phyloP scores from a whole-genome alignment of 2,113 vertebrate species.

The Pseudois nayaur region DNA sequence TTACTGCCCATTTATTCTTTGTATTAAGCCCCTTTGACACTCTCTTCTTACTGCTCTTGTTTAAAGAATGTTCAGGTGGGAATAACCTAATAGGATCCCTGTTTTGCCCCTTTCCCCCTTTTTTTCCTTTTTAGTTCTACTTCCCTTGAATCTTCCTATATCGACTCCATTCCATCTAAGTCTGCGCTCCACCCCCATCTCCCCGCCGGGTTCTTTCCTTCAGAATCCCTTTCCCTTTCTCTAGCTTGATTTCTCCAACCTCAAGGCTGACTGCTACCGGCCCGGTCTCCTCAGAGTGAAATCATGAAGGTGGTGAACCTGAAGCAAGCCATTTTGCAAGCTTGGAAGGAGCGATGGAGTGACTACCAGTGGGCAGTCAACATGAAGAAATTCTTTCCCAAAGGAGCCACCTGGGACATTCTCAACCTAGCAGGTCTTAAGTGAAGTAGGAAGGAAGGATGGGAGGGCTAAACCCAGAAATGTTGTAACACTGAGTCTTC shows the following conservation, averaged over 20 bases:
- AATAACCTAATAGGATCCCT: not conserved
- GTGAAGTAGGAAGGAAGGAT: not conserved
- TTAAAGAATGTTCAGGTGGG: not conserved
- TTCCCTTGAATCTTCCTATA: not conserved
- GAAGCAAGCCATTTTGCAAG: slow-evolving; percentile 97
- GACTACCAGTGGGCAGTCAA: slow-evolving; percentile 98
- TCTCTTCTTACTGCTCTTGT: not conserved
- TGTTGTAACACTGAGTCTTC: not conserved
- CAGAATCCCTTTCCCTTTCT: not conserved
- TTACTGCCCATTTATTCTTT: not conserved
- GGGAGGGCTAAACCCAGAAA: not conserved
- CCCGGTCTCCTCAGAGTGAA: not conserved
- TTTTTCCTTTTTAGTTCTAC: not conserved
- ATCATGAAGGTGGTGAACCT: slow-evolving; percentile 96
- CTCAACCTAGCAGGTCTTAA: slow-evolving; percentile 93
- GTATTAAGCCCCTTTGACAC: not conserved
- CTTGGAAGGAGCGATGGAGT: slow-evolving; percentile 98
- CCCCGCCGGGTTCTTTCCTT: not conserved
- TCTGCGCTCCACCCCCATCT: not conserved
- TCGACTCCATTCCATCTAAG: not conserved
- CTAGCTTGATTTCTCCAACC: not conserved
- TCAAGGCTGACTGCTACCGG: not conserved
- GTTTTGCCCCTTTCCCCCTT: accelerated
- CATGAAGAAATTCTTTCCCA: slow-evolving; percentile 96
- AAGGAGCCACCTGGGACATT: slow-evolving; percentile 96